Base-by-base conservation (phyloP, 2,113 vertebrate genomes). In the Prolemur simus region DNA sequence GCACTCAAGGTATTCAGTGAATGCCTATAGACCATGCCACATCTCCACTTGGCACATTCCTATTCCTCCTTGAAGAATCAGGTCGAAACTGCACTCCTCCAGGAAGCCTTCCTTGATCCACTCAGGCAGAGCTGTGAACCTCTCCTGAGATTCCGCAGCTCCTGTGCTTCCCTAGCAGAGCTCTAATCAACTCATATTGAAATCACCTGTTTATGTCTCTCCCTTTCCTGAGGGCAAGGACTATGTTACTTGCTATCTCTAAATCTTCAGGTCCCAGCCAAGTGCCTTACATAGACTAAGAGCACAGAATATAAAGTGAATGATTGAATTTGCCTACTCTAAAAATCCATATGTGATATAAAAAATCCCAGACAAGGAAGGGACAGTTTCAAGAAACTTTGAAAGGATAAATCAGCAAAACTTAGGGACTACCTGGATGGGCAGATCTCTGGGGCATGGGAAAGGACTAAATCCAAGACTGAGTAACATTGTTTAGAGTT, bases 331-430 rank as follows among this genome's bases (percentile, higher is more conserved):
- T 37, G 23, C 42, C 49, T 34, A 21, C 45, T 73, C 68, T 78
- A 74, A 94, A 90, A 92, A 52, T 73, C 29, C 27, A 27, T 37
- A 93, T 49, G 27, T 54, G 64, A 74, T 54, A 37, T 56, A 37
- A 84, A 77, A 93, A 86, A 60, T 74, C 54, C 45, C 78, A 82
- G 63, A 93, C 20, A 84, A 91, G n/a, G 45, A 78, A 52, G 32
- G 68, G 29, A 60, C 21, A 52, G 23, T 74, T 95, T 81, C 39
- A 87, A 94, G 56, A 95, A 86, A 94, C n/a, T 56, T 42, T 54
- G 52, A 91, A 90, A 94, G 37, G 34, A 80, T 60, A 37, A 92
- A 88, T 87, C 34, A 92, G 34, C 73, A 81, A 97, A 95, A 54
- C 34, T 6, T 74, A 95, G 32, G 58, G 76, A 94, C 32, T 88